These are phyloP conservation scores for Alectoris magna DNA, from an alignment of 2,797 vertebrate genomes.

Conservation along the genomic window DNA sequence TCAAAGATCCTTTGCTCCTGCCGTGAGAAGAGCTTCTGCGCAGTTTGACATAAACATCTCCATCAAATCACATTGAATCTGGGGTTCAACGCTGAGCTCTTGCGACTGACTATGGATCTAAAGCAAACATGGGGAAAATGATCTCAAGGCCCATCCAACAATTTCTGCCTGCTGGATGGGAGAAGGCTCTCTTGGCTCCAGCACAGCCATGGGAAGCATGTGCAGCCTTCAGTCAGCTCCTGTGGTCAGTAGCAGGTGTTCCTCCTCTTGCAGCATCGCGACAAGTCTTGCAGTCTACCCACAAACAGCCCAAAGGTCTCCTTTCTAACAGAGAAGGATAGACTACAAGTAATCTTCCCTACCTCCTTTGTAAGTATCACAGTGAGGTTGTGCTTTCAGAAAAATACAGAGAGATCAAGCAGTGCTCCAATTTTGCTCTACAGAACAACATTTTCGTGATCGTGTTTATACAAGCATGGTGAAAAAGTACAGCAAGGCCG, in stretches of 20 bases:
- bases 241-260: rapidly evolving
- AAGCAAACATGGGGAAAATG: neutral
- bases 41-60: neutral
- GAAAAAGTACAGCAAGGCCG: neutral
- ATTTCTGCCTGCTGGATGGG: neutral
- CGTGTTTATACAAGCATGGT: rapidly evolving
- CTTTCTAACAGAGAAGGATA: neutral
- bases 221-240: neutral
- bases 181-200: neutral
- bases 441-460: neutral
- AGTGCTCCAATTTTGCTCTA: neutral
- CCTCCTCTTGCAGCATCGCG: neutral
- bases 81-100: neutral
- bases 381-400: neutral
- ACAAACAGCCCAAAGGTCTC: neutral
- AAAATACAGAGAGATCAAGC: neutral
- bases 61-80: neutral
- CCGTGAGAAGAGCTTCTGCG: neutral
- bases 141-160: neutral
- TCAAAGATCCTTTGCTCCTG: neutral
- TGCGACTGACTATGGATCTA: neutral
- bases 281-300: neutral
- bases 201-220: neutral
- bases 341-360: neutral
- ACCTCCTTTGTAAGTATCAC: neutral